phyloP scores from a whole-genome alignment of 2,888 invertebrate species.

The Troilus luridus region DNA sequence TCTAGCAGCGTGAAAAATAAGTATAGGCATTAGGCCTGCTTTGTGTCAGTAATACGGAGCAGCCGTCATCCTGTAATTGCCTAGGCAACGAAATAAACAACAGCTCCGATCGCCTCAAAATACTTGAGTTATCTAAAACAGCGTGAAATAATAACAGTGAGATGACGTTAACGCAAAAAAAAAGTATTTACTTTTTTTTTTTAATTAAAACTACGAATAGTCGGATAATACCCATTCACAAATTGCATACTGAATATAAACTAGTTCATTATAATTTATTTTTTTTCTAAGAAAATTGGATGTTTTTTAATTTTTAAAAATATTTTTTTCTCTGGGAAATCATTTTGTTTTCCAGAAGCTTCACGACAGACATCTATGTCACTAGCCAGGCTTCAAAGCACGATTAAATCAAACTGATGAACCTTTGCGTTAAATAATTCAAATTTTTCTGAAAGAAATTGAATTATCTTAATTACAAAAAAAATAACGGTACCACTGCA shows the following conservation, averaged over 20 bases:
- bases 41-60: not conserved
- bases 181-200: not conserved
- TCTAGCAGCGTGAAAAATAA: conserved; percentile 16
- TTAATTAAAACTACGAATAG: not conserved
- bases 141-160: not conserved
- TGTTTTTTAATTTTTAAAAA: too few species aligned
- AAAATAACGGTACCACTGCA: too few species aligned
- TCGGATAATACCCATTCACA: not conserved
- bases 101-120: not conserved
- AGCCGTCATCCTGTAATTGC: conserved; percentile 41
- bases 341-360: too few species aligned
- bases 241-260: not conserved
- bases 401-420: too few species aligned
- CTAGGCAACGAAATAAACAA: not conserved
- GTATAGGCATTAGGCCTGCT: conserved; percentile 29
- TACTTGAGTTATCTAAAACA: not conserved
- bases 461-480: too few species aligned
- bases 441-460: too few species aligned
- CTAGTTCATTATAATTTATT: too few species aligned
- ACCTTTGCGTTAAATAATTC: too few species aligned
- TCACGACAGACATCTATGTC: too few species aligned
- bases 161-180: not conserved
- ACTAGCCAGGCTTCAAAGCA: too few species aligned
- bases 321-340: too few species aligned
- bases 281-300: too few species aligned